Evolutionary conservation across 2,797 vertebrate species (phyloP).

Genomic region (Hydrophis major): DNA sequence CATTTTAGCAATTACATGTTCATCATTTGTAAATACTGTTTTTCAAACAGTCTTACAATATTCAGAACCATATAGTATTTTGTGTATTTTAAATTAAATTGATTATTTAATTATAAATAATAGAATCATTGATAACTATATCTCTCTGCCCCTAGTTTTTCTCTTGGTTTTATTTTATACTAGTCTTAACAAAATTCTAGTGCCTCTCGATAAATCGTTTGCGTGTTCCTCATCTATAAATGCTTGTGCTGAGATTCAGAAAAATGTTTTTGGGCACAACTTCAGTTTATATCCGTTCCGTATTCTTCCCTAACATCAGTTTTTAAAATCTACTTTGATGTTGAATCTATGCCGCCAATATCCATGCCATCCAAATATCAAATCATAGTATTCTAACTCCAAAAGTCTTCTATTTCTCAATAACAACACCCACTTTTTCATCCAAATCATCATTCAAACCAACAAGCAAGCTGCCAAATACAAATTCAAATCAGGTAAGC

Average conservation of each 20-base stretch:
- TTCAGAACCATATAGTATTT: background rate
- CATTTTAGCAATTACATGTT: background rate
- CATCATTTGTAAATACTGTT: background rate
- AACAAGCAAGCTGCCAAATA: background rate
- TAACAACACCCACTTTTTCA: background rate
- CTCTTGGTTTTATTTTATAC: background rate
- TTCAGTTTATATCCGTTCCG: background rate
- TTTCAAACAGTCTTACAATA: background rate
- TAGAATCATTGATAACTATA: background rate
- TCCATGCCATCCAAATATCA: background rate
- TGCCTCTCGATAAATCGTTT: background rate
- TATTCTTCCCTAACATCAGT: background rate
- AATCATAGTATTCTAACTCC: background rate
- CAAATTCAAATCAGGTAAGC: background rate
- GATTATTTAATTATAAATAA: background rate
- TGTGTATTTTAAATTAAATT: background rate
- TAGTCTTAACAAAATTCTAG: background rate
- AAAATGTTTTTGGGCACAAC: background rate
- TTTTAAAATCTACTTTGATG: background rate
- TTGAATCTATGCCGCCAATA: background rate
- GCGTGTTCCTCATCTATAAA: background rate
- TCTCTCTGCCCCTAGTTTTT: background rate
- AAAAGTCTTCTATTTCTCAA: background rate
- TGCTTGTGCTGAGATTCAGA: background rate
- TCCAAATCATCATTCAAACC: background rate